phyloP scores from a whole-genome alignment of 2,888 invertebrate species.

The Venusia cambrica region DNA sequence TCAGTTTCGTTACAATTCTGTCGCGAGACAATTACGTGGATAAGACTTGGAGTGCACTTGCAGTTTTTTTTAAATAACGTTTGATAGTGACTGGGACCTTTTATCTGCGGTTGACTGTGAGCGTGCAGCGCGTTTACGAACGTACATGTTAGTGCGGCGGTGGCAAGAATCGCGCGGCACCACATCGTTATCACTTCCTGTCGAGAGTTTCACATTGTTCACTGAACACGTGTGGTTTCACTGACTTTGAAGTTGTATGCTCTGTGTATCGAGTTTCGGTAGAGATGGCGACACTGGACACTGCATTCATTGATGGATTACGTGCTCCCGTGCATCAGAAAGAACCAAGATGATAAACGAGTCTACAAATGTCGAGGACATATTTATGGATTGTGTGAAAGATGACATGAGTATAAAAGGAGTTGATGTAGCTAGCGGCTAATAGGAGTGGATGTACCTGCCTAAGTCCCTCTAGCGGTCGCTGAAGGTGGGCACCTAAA shows the following conservation, averaged over 20 bases:
- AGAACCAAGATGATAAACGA: too few species aligned
- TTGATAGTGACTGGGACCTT: conserved; percentile 64
- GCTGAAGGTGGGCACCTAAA: too few species aligned
- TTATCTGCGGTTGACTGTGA: conserved; percentile 60
- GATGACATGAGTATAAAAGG: too few species aligned
- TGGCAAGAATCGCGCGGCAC: conserved; percentile 57
- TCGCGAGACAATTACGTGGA: too few species aligned
- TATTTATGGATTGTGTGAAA: too few species aligned
- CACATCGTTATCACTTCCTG: conserved; percentile 58
- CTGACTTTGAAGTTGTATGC: conserved; percentile 10
- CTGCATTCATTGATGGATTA: too few species aligned
- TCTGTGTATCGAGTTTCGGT: conserved; percentile 11
- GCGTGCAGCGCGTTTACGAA: conserved; percentile 52
- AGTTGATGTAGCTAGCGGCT: too few species aligned
- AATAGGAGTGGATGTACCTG: too few species aligned
- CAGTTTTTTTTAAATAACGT: conserved; percentile 44
- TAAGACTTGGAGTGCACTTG: conserved; percentile 18
- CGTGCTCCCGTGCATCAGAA: too few species aligned
- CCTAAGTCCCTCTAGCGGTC: too few species aligned
- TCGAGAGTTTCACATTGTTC: conserved; percentile 32
- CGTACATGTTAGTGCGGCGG: conserved; percentile 69
- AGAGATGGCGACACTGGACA: conserved; percentile 14
- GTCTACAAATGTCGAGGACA: too few species aligned
- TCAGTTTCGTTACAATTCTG: too few species aligned
- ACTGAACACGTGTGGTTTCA: conserved; percentile 10